phyloP scores from a whole-genome alignment of 2,113 vertebrate genomes.

The Pteruthius melanotis region DNA sequence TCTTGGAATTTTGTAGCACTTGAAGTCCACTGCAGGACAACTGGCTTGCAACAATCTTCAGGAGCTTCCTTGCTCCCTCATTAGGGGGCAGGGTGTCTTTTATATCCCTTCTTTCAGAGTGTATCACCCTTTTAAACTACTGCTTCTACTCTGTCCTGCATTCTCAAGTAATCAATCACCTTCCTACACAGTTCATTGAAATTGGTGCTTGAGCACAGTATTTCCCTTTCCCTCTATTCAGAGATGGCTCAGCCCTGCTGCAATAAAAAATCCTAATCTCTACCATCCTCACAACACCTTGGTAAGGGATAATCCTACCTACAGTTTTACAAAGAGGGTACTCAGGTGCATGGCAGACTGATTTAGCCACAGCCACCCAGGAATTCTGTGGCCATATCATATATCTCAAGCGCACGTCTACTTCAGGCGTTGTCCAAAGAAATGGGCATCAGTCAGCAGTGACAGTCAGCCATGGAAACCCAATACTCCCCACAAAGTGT shows the following conservation, averaged over 20 bases:
- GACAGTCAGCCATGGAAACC: not conserved
- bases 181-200: fast-evolving
- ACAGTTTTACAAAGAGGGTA: not conserved
- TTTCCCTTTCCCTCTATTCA: not conserved
- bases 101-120: not conserved
- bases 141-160: not conserved
- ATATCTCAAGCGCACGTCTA: not conserved
- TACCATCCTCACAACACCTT: not conserved
- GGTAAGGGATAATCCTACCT: not conserved
- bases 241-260: not conserved
- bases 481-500: fast-evolving
- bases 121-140: not conserved
- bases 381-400: not conserved
- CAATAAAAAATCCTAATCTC: not conserved
- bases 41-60: not conserved
- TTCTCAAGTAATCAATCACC: not conserved
- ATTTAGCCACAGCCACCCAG: not conserved
- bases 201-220: not conserved
- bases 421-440: not conserved
- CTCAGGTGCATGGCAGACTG: not conserved
- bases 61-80: not conserved
- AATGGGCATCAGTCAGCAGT: not conserved
- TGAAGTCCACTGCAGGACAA: not conserved
- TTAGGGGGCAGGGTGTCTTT: not conserved
- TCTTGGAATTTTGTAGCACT: not conserved